These are phyloP conservation scores for Gephyroberyx darwinii DNA, from an alignment of 2,797 vertebrate genomes.

Conservation along the genomic window DNA sequence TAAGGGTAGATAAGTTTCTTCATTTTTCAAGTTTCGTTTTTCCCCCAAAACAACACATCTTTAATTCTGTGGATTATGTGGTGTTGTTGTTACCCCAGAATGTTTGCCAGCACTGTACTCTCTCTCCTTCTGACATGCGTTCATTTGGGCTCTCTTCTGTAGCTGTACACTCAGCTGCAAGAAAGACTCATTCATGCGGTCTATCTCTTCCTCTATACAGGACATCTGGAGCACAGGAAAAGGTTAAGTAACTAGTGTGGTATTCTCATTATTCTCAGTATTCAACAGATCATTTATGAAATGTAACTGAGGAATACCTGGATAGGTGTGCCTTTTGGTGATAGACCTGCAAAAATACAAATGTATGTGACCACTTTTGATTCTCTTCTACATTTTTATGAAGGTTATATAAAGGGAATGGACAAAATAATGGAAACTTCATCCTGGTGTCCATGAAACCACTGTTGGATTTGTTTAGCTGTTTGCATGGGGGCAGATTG, in stretches of 20 bases:
- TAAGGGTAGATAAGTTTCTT: too few species aligned
- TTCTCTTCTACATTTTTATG: not conserved
- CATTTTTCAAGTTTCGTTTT: too few species aligned
- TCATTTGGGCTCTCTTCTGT: slow-evolving; percentile 68
- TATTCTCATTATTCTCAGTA: not conserved
- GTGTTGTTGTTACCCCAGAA: slow-evolving; percentile 68
- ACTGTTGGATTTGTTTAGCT: not conserved
- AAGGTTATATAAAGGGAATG: not conserved
- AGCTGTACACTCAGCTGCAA: slow-evolving; percentile 80
- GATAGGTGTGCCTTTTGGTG: slow-evolving; percentile 64
- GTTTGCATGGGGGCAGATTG: too few species aligned
- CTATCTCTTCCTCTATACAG: slow-evolving; percentile 81
- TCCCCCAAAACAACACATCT: not conserved
- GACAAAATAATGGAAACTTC: slow-evolving; percentile 8
- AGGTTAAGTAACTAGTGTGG: not conserved
- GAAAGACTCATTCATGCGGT: slow-evolving; percentile 84
- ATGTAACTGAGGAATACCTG: slow-evolving; percentile 55
- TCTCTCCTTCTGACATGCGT: slow-evolving; percentile 35
- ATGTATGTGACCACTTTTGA: not conserved
- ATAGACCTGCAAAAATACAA: slow-evolving; percentile 53
- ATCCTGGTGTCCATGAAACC: slow-evolving; percentile 9
- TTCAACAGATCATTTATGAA: not conserved
- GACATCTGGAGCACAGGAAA: slow-evolving; percentile 62
- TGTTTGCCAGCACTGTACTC: slow-evolving; percentile 36
- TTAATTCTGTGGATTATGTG: slow-evolving; percentile 14